phyloP scores from a whole-genome alignment of 2,797 vertebrate genomes.

The Chanos chanos region DNA sequence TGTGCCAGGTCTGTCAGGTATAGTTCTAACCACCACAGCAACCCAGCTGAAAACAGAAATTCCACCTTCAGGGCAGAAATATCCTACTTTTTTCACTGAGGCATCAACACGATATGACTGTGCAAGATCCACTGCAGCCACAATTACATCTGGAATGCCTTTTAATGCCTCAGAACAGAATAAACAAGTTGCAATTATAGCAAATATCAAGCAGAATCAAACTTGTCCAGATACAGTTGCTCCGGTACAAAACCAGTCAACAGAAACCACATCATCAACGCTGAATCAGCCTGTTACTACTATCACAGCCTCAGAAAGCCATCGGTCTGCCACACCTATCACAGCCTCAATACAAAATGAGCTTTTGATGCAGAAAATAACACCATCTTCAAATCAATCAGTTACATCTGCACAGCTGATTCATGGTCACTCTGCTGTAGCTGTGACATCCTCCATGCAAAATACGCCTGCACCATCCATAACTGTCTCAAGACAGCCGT shows the following conservation, averaged over 20 bases:
- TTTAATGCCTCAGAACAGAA: neutral
- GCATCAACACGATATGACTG: neutral
- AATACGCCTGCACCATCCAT: conserved; percentile 5
- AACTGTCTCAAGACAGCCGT: conserved; percentile 3
- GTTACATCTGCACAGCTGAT: neutral
- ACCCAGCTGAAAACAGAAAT: neutral
- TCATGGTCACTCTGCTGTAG: neutral
- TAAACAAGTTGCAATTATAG: neutral
- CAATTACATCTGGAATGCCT: neutral
- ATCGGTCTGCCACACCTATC: conserved; percentile 9
- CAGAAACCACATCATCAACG: conserved; percentile 38
- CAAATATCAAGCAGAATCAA: conserved; percentile 8
- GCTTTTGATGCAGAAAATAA: neutral
- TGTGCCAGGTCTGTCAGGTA: conserved; percentile 13
- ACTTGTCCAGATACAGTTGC: neutral
- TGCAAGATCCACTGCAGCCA: neutral
- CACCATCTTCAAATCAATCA: conserved; percentile 7
- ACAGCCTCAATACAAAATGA: too few species aligned
- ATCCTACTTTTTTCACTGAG: conserved; percentile 2
- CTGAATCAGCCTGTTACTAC: conserved; percentile 34
- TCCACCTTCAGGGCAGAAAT: conserved; percentile 2
- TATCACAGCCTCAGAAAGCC: neutral
- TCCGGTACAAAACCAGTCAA: neutral
- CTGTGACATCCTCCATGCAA: conserved; percentile 6
- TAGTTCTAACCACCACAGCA: conserved; percentile 1